These are phyloP conservation scores for Abrostola triplasia DNA, from an alignment of 2,888 invertebrate genomes.

Conservation along the genomic window DNA sequence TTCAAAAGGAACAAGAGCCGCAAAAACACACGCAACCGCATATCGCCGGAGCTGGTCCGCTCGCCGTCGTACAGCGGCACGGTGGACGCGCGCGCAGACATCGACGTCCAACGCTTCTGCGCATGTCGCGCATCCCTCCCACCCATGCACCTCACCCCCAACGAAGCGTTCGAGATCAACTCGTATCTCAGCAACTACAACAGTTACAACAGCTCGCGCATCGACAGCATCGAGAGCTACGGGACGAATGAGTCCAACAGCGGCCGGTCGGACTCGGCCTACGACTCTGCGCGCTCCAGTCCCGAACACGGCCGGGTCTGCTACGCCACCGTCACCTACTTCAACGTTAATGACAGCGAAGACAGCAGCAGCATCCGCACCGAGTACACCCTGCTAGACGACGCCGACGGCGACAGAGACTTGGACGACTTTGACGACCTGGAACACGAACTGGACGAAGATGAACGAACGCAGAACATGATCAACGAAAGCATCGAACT, in stretches of 20 bases:
- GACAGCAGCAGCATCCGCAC: slow-evolving; percentile 84
- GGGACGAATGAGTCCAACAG: slow-evolving; percentile 69
- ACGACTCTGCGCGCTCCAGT: slow-evolving; percentile 80
- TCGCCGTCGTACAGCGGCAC: slow-evolving; percentile 82
- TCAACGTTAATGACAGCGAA: slow-evolving; percentile 82
- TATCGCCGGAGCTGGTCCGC: slow-evolving; percentile 77
- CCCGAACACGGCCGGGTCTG: slow-evolving; percentile 74
- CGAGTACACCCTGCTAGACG: slow-evolving; percentile 82
- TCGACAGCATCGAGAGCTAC: slow-evolving; percentile 73
- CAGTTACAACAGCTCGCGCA: slow-evolving; percentile 76
- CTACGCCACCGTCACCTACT: slow-evolving; percentile 83
- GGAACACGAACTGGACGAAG: slow-evolving; percentile 66
- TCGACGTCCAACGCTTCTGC: slow-evolving; percentile 79
- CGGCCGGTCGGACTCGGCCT: slow-evolving; percentile 79
- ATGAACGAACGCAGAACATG: slow-evolving; percentile 79
- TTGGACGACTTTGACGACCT: slow-evolving; percentile 61
- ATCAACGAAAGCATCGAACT: slow-evolving; percentile 83
- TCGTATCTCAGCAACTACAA: slow-evolving; percentile 76
- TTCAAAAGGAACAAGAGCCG: slow-evolving; percentile 79
- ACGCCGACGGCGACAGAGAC: slow-evolving; percentile 66
- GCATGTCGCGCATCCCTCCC: slow-evolving; percentile 78
- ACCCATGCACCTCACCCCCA: slow-evolving; percentile 61
- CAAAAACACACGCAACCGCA: slow-evolving; percentile 75
- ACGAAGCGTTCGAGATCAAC: slow-evolving; percentile 72
- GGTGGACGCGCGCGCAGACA: slow-evolving; percentile 81